These are phyloP conservation scores for Acrossocheilus wenchowensis DNA, from an alignment of 2,797 vertebrate species.

Conservation along the genomic window DNA sequence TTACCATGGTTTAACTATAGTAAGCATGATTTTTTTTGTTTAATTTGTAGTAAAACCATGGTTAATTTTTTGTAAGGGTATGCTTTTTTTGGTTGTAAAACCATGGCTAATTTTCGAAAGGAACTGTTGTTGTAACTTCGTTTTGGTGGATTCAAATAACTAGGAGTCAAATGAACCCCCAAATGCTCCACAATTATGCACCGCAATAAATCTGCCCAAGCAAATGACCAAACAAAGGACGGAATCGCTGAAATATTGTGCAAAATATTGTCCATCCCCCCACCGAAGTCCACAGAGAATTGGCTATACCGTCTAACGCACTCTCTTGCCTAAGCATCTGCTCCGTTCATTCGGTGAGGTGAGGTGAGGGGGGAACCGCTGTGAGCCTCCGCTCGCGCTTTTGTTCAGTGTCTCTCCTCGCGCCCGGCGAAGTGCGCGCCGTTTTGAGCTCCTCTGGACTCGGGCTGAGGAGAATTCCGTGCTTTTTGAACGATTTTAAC, in stretches of 20 bases:
- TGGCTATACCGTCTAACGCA: constrained; percentile 4
- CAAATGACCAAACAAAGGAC: constrained; percentile 40
- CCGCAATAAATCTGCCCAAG: neutral
- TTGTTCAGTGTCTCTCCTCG: constrained; percentile 59
- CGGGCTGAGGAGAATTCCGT: neutral
- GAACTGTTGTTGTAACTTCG: neutral
- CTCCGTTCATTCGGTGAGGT: constrained; percentile 5
- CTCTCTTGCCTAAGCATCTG: constrained; percentile 34
- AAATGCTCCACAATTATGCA: neutral
- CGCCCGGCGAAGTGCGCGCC: constrained; percentile 42
- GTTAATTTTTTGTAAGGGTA: neutral
- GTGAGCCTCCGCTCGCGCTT: constrained; percentile 52
- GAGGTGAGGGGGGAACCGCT: constrained; percentile 25
- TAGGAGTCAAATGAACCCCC: neutral
- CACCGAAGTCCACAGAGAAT: constrained; percentile 34
- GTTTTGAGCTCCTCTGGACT: constrained; percentile 22
- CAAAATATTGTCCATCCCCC: constrained; percentile 35
- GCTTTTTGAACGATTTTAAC: neutral
- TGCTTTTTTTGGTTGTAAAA: neutral
- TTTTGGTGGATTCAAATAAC: neutral
- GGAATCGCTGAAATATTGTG: constrained; percentile 17
- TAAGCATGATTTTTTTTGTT: neutral
- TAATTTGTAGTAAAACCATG: neutral
- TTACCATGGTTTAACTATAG: too few relatives aligned
- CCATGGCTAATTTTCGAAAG: neutral